These are phyloP conservation scores for Pelodytes ibericus DNA, from an alignment of 2,797 vertebrate genomes.

Conservation along the genomic window DNA sequence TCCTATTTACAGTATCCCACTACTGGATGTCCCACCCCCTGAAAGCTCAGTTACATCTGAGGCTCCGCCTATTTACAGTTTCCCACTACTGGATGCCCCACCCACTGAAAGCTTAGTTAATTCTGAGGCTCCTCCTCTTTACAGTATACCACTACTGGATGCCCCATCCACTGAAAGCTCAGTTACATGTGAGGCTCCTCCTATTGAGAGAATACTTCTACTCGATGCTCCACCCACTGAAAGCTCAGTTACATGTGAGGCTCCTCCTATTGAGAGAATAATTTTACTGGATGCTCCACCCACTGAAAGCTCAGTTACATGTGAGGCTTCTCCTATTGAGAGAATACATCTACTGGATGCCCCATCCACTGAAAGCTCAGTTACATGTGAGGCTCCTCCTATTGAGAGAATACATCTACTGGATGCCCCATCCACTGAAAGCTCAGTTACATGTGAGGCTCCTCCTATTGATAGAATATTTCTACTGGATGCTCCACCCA, in stretches of 20 bases:
- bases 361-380: no score
- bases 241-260: neutral
- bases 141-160: neutral
- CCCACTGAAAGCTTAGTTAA: neutral
- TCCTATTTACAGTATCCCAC: neutral
- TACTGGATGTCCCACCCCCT: neutral
- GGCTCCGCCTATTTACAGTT: no score
- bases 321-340: no score
- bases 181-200: neutral
- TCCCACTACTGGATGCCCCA: neutral
- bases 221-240: neutral
- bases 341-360: no score
- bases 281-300: no score
- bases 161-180: neutral
- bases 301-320: no score
- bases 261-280: no score
- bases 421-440: no score
- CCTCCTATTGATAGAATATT: no score
- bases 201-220: neutral
- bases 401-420: no score
- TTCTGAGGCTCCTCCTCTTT: neutral
- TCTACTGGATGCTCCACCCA: slow-evolving; percentile 15
- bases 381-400: no score
- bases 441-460: neutral
- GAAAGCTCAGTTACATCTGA: neutral